Base-by-base conservation (phyloP, 2,888 invertebrate species). In the Spodoptera picta region DNA sequence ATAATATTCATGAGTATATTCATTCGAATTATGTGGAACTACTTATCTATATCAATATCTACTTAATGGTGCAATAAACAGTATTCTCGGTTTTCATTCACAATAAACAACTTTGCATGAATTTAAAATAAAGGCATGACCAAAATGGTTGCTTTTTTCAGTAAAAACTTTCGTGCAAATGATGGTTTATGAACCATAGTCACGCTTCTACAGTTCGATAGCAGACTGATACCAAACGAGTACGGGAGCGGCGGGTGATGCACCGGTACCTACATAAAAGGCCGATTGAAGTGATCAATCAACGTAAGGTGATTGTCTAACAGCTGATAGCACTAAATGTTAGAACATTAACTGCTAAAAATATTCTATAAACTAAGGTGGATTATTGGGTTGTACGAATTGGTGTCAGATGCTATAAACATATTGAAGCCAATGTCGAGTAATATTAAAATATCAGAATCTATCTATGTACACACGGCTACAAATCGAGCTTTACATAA, bases 121-220 rank as follows among this genome's bases (percentile, higher is more conserved):
- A 52, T 68, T 55, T 55, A 43, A 60, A 60, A 49, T 27, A 68
- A 43, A 11, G 23, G 27, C 27, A 27, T 27, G 27, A 27, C 52
- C 19, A 44, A 55, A 51, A 68, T 41, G 36, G 9, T 52, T n/a
- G 53, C 11, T 42, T 60, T 41, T 59, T 55, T 44, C 49, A 46
- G 47, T 47, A 53, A 42, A 45, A 45, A 46, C 23, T 50, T 57
- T 57, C 70, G 62, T 70, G 70, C 62, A 50, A 53, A 69, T 74
- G 44, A 51, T 48, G 56, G 44, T 69, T 69, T 68, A 70, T 70
- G 75, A 69, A 51, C 31, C 14, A 45, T 27, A 69, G 75, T 74
- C 75, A 69, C 70, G 51, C 41, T 53, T 53, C 43, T 23, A n/a
- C 44, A 19, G 53, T 51, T 57, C 44, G 53, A 69, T 62, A 10